Conservation (phyloP, 2,888 invertebrate species). For the Stramonita haemastoma region DNA sequence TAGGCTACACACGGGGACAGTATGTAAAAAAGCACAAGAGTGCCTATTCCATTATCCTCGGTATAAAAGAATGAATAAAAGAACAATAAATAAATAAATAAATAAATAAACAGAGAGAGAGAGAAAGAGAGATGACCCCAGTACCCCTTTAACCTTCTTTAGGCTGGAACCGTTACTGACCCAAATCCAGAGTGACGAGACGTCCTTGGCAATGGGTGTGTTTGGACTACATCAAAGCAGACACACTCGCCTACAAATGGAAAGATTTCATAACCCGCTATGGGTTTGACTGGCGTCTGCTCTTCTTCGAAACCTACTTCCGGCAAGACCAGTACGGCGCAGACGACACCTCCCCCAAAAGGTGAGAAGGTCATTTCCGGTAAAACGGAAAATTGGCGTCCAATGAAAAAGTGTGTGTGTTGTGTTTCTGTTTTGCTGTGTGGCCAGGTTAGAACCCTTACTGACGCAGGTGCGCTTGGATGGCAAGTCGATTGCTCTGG, state of each 20-base stretch:
- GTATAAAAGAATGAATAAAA: too few relatives aligned
- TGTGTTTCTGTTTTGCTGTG: background rate
- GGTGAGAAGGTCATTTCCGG: constrained; percentile 26
- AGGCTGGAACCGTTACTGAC: constrained; percentile 36
- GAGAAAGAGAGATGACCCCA: background rate
- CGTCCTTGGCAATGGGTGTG: constrained; percentile 18
- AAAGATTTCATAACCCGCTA: constrained; percentile 61
- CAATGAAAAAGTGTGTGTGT: background rate
- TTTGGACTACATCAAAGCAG: constrained; percentile 47
- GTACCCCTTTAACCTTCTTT: background rate
- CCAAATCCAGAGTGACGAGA: constrained; percentile 27
- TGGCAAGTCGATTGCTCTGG: constrained; percentile 64
- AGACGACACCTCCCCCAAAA: constrained; percentile 35
- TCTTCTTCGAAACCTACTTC: constrained; percentile 68
- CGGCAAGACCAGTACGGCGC: constrained; percentile 53
- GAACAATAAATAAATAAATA: too few relatives aligned
- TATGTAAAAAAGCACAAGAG: too few relatives aligned
- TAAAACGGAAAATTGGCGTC: background rate
- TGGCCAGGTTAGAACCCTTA: constrained; percentile 66
- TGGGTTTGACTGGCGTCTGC: constrained; percentile 65
- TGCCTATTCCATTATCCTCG: too few relatives aligned
- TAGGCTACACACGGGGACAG: too few relatives aligned
- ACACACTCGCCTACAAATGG: constrained; percentile 54
- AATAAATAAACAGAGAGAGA: background rate
- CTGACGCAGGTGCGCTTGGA: constrained; percentile 64